phyloP scores from a whole-genome alignment of 2,797 vertebrate genomes.

The Champsocephalus esox region DNA sequence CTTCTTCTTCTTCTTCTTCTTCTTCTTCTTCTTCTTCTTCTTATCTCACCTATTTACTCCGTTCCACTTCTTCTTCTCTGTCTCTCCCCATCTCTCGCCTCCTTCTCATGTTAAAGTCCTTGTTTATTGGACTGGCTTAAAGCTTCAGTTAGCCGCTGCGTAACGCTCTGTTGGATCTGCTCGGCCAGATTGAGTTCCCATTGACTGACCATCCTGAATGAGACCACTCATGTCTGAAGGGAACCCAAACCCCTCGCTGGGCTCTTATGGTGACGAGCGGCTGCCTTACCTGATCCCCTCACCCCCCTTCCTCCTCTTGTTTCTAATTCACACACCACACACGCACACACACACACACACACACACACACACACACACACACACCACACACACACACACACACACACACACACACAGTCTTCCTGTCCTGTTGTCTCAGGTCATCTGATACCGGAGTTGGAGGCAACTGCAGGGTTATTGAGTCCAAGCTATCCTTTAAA shows the following conservation, averaged over 20 bases:
- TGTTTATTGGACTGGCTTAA: slow-evolving; percentile 80
- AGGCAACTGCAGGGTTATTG: slow-evolving; percentile 79
- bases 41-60: slow-evolving; percentile 31
- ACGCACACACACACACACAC: slow-evolving; percentile 26
- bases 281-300: slow-evolving; percentile 77
- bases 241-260: too few relatives aligned
- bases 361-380: slow-evolving; percentile 24
- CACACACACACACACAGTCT: slow-evolving; percentile 33
- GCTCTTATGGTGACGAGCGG: slow-evolving; percentile 75
- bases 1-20: slow-evolving; percentile 32
- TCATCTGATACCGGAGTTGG: slow-evolving; percentile 82
- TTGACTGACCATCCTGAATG: slow-evolving; percentile 83
- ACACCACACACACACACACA: slow-evolving; percentile 28
- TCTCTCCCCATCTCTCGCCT: slow-evolving; percentile 32
- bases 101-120: slow-evolving; percentile 78
- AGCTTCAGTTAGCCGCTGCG: slow-evolving; percentile 75
- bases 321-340: slow-evolving; percentile 18
- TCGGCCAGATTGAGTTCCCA: slow-evolving; percentile 83
- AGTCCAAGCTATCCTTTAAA: slow-evolving; percentile 82
- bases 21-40: slow-evolving; percentile 28
- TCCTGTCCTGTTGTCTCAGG: slow-evolving; percentile 80
- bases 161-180: slow-evolving; percentile 69
- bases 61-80: slow-evolving; percentile 15
- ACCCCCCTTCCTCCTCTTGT: slow-evolving; percentile 9
- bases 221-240: slow-evolving; percentile 29